Percentiles rank a stretch among this genome's conserved stretches.
phyloP scores from a whole-genome alignment of 2,113 vertebrate genomes.

The Ibidorhyncha struthersii region DNA sequence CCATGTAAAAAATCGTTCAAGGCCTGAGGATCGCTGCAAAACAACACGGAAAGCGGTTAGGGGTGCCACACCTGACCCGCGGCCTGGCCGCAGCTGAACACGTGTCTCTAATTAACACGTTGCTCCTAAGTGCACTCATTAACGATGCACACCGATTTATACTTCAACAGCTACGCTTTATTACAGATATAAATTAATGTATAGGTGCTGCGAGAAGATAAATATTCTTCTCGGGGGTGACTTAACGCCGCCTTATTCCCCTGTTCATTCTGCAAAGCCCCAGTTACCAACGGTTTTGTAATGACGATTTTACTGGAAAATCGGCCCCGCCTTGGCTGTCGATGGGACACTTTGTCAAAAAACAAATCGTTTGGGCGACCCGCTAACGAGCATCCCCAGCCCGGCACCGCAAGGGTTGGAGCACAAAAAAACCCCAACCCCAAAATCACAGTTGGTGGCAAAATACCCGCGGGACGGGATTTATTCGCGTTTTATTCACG shows the following conservation, averaged over 20 bases:
- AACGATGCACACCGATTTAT: not conserved
- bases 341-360: not conserved
- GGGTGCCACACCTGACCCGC: no score
- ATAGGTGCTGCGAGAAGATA: no score
- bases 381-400: not conserved
- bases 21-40: not conserved
- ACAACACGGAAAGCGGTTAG: not conserved
- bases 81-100: no score
- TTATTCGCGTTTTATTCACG: not conserved
- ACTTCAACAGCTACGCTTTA: fast-evolving
- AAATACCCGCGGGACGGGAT: not conserved
- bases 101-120: no score
- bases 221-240: no score
- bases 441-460: fast-evolving
- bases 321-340: not conserved
- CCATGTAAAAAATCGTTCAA: not conserved
- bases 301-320: not conserved
- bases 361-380: not conserved
- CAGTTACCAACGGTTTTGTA: not conserved
- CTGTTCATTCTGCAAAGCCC: not conserved
- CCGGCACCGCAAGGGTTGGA: not conserved
- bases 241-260: not conserved
- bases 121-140: not conserved
- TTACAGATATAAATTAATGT: no score
- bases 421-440: not conserved